Evolutionary conservation across 2,888 invertebrate species (phyloP).

Genomic region (Dryobotodes eremita): DNA sequence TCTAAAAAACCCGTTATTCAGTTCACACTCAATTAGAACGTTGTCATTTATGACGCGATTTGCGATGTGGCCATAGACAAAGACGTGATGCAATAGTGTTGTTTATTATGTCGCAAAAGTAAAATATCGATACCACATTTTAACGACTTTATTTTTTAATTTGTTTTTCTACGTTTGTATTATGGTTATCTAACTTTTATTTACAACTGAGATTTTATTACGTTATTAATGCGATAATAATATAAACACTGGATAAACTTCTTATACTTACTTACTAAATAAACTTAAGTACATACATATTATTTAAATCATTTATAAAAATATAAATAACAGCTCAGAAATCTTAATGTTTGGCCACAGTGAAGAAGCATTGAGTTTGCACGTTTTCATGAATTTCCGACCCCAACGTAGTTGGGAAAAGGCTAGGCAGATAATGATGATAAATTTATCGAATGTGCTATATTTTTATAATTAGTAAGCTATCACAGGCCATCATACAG

Average conservation of each 20-base stretch:
- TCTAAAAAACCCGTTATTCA: conserved; percentile 5
- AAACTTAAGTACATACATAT: no score
- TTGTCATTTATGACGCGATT: conserved; percentile 12
- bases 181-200: no score
- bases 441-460: neutral
- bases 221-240: no score
- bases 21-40: conserved; percentile 5
- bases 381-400: neutral
- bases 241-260: neutral
- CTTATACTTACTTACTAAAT: no score
- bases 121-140: neutral
- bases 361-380: no score
- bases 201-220: no score
- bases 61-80: conserved; percentile 21
- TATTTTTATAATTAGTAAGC: neutral
- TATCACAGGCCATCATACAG: neutral
- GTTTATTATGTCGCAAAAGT: neutral
- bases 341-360: neutral
- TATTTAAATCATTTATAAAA: no score
- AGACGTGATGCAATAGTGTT: neutral
- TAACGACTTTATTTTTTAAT: no score
- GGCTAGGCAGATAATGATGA: neutral
- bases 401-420: neutral
- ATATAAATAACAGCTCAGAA: no score
- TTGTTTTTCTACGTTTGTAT: no score